Evolutionary conservation across 2,797 vertebrate genomes (phyloP).

Genomic region (Sorex maritimensis): DNA sequence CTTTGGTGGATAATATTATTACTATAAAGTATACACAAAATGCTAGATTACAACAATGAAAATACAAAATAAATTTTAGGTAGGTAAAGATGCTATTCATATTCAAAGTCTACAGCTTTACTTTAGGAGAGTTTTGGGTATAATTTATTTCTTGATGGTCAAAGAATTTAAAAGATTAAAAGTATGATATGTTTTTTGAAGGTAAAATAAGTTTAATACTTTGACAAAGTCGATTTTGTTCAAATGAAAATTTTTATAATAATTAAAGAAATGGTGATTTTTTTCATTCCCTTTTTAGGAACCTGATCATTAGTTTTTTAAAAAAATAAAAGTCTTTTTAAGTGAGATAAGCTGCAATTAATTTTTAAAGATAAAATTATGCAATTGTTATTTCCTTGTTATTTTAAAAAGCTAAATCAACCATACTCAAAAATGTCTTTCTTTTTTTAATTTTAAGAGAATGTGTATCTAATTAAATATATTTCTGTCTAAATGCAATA

Average conservation of each 20-base stretch:
- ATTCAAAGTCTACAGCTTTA: conserved; percentile 51
- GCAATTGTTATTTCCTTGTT: conserved; percentile 59
- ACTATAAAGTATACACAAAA: conserved; percentile 29
- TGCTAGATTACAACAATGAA: background rate
- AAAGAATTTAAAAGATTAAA: conserved; percentile 52
- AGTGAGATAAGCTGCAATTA: conserved; percentile 59
- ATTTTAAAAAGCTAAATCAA: conserved; percentile 75
- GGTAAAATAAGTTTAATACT: conserved; percentile 30
- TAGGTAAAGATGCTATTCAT: conserved; percentile 24
- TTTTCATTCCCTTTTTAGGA: conserved; percentile 45
- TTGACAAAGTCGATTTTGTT: conserved; percentile 69
- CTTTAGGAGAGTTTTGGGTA: background rate
- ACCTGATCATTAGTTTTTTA: conserved; percentile 52
- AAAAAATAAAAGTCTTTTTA: conserved; percentile 27
- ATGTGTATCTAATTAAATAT: conserved; percentile 70
- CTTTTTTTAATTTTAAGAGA: conserved; percentile 69
- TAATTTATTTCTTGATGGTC: conserved; percentile 52
- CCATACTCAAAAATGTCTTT: conserved; percentile 72
- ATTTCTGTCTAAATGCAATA: conserved; percentile 88
- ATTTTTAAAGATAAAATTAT: conserved; percentile 71
- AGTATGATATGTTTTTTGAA: conserved; percentile 26
- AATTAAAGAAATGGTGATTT: background rate
- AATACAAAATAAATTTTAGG: conserved; percentile 47
- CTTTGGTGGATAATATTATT: background rate
- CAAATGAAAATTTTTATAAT: conserved; percentile 59